A percentile compares a stretch with the other conserved stretches of the same genome.
Conservation (phyloP, 2,888 invertebrate species). For the Coleophora flavipennella region DNA sequence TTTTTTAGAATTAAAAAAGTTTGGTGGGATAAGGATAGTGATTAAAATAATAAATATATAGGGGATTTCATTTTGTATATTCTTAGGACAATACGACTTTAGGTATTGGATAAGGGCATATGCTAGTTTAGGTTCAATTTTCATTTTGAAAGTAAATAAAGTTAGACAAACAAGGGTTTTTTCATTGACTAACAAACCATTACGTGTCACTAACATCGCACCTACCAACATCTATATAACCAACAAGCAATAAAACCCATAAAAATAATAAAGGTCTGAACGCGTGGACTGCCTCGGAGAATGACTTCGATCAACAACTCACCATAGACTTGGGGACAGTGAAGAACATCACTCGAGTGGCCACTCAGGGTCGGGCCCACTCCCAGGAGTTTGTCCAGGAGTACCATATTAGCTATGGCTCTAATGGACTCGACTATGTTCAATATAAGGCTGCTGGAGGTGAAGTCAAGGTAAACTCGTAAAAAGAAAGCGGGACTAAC, state of each 20-base stretch:
- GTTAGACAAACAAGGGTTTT: constrained; percentile 5
- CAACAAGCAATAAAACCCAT: not conserved
- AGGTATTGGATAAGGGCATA: no score
- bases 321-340: constrained; percentile 90
- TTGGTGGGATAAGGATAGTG: no score
- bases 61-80: no score
- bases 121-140: not conserved
- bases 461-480: constrained; percentile 83
- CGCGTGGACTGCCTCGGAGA: constrained; percentile 93
- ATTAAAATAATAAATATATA: no score
- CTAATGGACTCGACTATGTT: constrained; percentile 90
- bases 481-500: no score
- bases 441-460: constrained; percentile 93
- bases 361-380: constrained; percentile 91
- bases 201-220: constrained; percentile 9
- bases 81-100: no score
- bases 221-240: not conserved
- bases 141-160: constrained; percentile 7
- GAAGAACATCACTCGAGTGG: constrained; percentile 90
- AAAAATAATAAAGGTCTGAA: constrained; percentile 78
- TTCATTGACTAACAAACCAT: constrained; percentile 10
- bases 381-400: constrained; percentile 94
- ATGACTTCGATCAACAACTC: constrained; percentile 94
- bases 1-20: no score
- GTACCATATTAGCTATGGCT: constrained; percentile 93